Percentiles rank a stretch among this genome's conserved stretches.
These are phyloP conservation scores for Linnaemya vulpina DNA, from an alignment of 2,888 invertebrate species.

Conservation along the genomic window DNA sequence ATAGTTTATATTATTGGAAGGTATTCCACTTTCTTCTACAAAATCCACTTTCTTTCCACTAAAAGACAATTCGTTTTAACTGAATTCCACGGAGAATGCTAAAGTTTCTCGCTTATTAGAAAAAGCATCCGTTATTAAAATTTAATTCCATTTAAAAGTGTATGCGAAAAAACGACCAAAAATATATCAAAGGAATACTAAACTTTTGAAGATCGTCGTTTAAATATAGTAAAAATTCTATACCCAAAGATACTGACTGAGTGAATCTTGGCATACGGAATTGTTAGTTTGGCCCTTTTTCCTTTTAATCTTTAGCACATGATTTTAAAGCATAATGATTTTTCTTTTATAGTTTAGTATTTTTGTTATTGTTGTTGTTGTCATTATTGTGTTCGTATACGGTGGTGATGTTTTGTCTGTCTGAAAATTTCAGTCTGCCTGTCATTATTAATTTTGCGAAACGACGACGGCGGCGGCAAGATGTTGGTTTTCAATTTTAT, in stretches of 20 bases:
- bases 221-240: conserved; percentile 50
- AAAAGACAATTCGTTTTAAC: too few species aligned
- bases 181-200: conserved; percentile 62
- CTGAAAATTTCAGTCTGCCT: conserved; percentile 71
- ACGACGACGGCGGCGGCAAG: conserved; percentile 68
- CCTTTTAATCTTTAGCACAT: conserved; percentile 70
- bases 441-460: conserved; percentile 73
- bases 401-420: conserved; percentile 62
- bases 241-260: conserved; percentile 22
- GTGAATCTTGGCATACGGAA: conserved; percentile 54
- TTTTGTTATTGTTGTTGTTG: conserved; percentile 12
- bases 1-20: too few species aligned
- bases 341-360: conserved; percentile 54
- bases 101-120: not conserved
- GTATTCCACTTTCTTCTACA: too few species aligned
- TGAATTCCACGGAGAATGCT: too few species aligned
- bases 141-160: not conserved
- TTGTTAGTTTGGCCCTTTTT: conserved; percentile 59
- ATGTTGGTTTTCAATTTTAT: conserved; percentile 65
- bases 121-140: not conserved
- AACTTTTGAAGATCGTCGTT: conserved; percentile 42
- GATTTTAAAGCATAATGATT: conserved; percentile 68
- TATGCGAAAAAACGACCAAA: conserved; percentile 35
- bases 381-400: conserved; percentile 13
- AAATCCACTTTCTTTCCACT: too few species aligned